These are phyloP conservation scores for Pelodytes ibericus DNA, from an alignment of 2,797 vertebrate genomes.

Conservation along the genomic window DNA sequence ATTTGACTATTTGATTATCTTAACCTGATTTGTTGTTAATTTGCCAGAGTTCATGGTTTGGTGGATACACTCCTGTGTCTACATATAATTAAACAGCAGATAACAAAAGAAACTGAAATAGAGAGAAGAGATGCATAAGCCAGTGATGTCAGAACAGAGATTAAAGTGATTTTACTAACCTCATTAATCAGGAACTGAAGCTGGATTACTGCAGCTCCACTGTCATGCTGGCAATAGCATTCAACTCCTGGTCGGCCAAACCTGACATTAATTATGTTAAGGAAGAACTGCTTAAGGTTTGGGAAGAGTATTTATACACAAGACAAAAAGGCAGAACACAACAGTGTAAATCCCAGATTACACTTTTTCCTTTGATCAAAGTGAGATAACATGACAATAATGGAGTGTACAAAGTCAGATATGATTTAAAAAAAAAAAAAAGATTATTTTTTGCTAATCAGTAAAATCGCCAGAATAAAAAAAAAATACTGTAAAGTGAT, in stretches of 20 bases:
- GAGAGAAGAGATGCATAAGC: neutral
- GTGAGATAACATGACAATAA: slow-evolving; percentile 11
- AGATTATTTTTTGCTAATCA: neutral
- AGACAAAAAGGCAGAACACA: slow-evolving; percentile 11
- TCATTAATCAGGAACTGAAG: slow-evolving; percentile 98
- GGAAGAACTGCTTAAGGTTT: slow-evolving; percentile 66
- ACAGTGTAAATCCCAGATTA: neutral
- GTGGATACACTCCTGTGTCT: too few species aligned
- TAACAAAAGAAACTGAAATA: slow-evolving; percentile 1
- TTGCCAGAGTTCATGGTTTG: too few species aligned
- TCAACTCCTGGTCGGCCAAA: slow-evolving; percentile 96
- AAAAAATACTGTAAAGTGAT: too few species aligned
- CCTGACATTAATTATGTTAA: slow-evolving; percentile 80
- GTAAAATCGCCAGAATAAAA: neutral
- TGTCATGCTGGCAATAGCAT: slow-evolving; percentile 97
- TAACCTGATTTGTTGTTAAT: too few species aligned
- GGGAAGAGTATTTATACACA: neutral
- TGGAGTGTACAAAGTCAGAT: neutral
- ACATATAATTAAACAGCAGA: neutral
- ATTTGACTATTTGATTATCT: too few species aligned
- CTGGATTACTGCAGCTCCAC: slow-evolving; percentile 92
- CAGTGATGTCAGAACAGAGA: slow-evolving; percentile 49
- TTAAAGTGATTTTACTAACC: slow-evolving; percentile 74
- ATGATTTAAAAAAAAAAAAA: neutral
- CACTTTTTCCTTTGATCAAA: neutral